phyloP scores from a whole-genome alignment of 2,888 invertebrate species.

The Cantharis flavilabris region DNA sequence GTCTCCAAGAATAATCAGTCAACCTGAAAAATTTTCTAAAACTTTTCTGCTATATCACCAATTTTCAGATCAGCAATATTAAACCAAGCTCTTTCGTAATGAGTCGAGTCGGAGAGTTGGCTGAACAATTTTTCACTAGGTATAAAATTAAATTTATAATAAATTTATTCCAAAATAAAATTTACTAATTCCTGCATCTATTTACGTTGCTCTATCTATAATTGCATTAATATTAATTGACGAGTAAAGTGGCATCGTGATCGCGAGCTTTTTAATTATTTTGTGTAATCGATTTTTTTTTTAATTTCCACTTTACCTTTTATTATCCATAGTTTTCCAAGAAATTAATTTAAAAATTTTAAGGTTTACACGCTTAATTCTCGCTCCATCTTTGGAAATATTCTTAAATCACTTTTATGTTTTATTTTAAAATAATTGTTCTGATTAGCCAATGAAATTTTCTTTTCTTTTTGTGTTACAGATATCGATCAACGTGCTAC shows the following conservation, averaged over 20 bases:
- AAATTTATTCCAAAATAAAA: not conserved
- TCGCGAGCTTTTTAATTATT: not conserved
- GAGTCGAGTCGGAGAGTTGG: not conserved
- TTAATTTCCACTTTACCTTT: not conserved
- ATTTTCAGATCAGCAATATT: slow-evolving; percentile 12
- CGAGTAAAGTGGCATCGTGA: not conserved
- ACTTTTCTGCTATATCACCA: not conserved
- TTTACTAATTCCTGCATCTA: not conserved
- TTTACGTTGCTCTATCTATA: not conserved
- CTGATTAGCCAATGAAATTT: not conserved
- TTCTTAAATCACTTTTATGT: not conserved
- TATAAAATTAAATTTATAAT: not conserved
- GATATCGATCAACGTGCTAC: not conserved
- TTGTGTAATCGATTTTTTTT: not conserved
- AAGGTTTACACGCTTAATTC: not conserved
- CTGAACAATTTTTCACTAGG: not conserved
- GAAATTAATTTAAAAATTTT: not conserved
- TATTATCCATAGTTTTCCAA: not conserved
- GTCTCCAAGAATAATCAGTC: slow-evolving; percentile 34
- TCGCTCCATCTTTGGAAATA: not conserved
- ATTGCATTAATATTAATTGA: not conserved
- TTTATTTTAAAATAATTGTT: not conserved
- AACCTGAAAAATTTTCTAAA: slow-evolving; percentile 12
- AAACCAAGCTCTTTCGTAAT: slow-evolving; percentile 4
- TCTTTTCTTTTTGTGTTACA: not conserved